Percentiles rank a stretch among this genome's conserved stretches.
Conservation (phyloP, 2,113 vertebrate genomes). For the Gymnobelideus leadbeateri region DNA sequence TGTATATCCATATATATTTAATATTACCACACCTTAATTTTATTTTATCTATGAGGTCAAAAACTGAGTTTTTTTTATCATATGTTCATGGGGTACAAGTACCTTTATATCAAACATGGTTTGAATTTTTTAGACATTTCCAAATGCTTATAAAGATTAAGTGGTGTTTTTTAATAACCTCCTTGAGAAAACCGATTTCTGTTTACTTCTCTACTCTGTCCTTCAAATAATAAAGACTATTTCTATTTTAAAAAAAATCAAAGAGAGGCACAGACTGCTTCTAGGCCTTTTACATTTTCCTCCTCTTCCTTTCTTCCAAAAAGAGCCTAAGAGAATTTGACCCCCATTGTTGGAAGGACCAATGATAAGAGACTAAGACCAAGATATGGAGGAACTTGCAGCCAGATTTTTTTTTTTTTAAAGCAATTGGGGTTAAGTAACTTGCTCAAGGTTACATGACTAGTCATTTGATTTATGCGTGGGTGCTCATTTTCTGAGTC, state of each 20-base stretch:
- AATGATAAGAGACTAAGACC: background rate
- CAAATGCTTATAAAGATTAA: conserved; percentile 55
- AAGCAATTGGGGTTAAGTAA: too few species aligned
- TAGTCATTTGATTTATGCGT: too few species aligned
- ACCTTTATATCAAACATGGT: conserved; percentile 45
- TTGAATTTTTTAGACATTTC: conserved; percentile 53
- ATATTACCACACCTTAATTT: conserved; percentile 45
- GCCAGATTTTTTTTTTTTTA: background rate
- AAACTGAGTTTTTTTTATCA: conserved; percentile 35
- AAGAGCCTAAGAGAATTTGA: background rate
- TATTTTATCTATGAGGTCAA: background rate
- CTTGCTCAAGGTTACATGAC: too few species aligned
- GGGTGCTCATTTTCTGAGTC: too few species aligned
- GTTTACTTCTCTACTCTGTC: conserved; percentile 58
- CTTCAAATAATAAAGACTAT: conserved; percentile 74
- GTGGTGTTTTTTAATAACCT: conserved; percentile 61
- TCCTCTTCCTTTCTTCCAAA: background rate
- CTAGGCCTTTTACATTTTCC: background rate
- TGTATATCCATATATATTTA: background rate
- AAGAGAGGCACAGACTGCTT: background rate
- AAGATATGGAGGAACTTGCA: background rate
- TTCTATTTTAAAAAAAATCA: background rate
- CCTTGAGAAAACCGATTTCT: conserved; percentile 57
- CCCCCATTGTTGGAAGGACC: background rate
- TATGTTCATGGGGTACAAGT: conserved; percentile 55